Evolutionary conservation across 2,113 vertebrate genomes (phyloP).

Genomic region (Acrocephalus kingi): DNA sequence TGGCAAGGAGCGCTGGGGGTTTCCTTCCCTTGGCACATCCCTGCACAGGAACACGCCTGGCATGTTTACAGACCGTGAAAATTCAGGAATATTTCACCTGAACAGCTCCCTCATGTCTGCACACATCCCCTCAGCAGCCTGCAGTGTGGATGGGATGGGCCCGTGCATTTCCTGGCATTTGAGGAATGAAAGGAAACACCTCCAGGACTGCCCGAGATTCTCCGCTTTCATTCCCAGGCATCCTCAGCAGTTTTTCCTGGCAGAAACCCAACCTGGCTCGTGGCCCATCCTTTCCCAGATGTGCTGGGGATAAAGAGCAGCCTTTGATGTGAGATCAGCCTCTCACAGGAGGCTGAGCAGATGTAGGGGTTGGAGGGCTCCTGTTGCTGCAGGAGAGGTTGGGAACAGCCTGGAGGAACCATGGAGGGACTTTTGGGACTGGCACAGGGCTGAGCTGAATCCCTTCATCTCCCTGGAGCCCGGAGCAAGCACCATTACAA

Average conservation of each 20-base stretch:
- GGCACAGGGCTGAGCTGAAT: background rate
- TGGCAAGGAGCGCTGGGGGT: background rate
- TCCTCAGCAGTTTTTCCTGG: too few species aligned
- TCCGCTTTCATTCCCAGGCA: background rate
- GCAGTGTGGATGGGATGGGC: background rate
- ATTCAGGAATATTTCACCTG: background rate
- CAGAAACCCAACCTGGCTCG: rapidly evolving
- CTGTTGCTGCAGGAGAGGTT: background rate
- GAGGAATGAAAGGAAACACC: background rate
- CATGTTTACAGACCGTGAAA: background rate
- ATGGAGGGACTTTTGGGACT: background rate
- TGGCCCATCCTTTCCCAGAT: background rate
- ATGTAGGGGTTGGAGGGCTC: background rate
- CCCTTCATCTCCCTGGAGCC: background rate
- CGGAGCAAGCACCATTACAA: background rate
- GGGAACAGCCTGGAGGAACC: background rate
- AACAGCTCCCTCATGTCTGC: background rate
- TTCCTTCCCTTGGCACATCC: background rate
- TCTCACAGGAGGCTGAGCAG: background rate
- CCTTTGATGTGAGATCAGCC: background rate
- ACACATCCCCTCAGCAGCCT: background rate
- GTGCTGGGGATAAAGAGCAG: background rate
- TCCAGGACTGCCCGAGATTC: background rate
- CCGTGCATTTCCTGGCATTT: background rate
- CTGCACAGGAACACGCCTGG: background rate